These are phyloP conservation scores for Pteromalus puparum DNA, from an alignment of 1,140 invertebrate species.

Conservation along the genomic window DNA sequence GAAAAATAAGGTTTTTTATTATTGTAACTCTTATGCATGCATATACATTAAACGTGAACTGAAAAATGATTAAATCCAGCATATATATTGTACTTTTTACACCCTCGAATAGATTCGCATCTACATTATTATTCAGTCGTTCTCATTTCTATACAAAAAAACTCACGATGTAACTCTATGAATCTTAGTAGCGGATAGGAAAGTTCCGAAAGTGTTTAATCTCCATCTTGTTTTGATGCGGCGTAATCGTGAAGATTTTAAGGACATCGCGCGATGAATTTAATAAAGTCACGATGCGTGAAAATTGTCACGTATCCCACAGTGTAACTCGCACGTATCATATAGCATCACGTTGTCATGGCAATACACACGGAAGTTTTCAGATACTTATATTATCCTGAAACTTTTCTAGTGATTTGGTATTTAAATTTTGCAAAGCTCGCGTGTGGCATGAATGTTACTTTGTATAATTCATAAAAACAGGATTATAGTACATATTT, in stretches of 20 bases:
- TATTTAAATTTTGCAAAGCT: conserved; percentile 7
- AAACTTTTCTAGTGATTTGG: conserved; percentile 5
- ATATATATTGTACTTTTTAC: no score
- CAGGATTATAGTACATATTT: neutral
- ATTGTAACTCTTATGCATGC: neutral
- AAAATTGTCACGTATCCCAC: conserved; percentile 4
- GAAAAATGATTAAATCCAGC: neutral
- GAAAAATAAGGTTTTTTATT: conserved; percentile 9
- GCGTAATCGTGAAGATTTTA: neutral
- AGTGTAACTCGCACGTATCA: neutral
- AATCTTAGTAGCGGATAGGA: neutral
- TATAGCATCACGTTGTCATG: neutral
- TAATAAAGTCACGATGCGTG: neutral
- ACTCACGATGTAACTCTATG: no score
- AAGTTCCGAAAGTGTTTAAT: neutral
- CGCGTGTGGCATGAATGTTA: neutral
- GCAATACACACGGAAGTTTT: neutral
- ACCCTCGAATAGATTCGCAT: no score
- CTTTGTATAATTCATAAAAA: conserved; percentile 17
- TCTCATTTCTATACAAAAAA: no score
- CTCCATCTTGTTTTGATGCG: neutral
- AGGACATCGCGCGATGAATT: neutral
- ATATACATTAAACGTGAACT: neutral
- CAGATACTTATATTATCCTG: neutral
- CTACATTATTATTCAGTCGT: no score